Conservation (phyloP, 2,797 vertebrate species). For the Acomys russatus region DNA sequence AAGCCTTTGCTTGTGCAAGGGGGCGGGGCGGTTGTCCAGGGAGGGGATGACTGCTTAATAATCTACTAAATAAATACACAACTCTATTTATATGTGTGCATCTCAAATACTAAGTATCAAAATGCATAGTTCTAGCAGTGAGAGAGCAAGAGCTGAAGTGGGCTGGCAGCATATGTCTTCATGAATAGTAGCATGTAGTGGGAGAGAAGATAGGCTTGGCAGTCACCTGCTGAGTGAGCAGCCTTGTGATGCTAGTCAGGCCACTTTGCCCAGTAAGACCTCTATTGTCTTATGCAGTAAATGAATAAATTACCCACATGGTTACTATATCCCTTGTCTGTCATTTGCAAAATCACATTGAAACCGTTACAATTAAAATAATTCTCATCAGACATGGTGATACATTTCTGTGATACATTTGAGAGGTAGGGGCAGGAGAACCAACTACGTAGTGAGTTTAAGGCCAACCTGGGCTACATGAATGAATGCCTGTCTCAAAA, state of each 20-base stretch:
- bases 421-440: background rate
- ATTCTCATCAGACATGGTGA: background rate
- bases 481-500: background rate
- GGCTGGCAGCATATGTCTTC: background rate
- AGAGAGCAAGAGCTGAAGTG: slow-evolving; percentile 11
- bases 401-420: background rate
- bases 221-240: background rate
- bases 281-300: slow-evolving; percentile 36
- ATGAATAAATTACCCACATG: slow-evolving; percentile 35
- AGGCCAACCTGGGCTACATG: background rate
- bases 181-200: background rate
- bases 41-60: slow-evolving; percentile 89
- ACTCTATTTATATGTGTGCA: background rate
- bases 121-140: background rate
- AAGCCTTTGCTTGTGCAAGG: slow-evolving; percentile 89
- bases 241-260: background rate
- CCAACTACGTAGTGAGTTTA: background rate
- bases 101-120: slow-evolving; percentile 29
- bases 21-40: slow-evolving; percentile 87
- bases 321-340: background rate
- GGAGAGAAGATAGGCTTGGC: background rate
- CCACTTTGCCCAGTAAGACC: background rate
- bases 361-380: slow-evolving; percentile 55
- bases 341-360: slow-evolving; percentile 55
- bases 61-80: slow-evolving; percentile 83